These are phyloP conservation scores for Craterocephalus amniculus DNA, from an alignment of 2,797 vertebrate genomes.

Conservation along the genomic window DNA sequence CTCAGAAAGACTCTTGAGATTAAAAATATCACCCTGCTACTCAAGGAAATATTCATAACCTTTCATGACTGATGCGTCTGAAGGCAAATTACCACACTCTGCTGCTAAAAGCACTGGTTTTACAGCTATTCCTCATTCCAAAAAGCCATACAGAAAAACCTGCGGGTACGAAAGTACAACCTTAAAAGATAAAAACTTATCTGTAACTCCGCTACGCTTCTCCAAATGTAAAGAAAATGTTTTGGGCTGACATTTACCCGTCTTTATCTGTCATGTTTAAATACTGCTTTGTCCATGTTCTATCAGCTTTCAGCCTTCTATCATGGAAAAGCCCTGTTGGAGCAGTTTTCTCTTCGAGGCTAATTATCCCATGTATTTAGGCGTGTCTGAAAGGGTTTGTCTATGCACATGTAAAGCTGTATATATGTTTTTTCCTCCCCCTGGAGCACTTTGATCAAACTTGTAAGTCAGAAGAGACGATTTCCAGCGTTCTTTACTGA, in stretches of 20 bases:
- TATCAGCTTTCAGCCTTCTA: slow-evolving; percentile 16
- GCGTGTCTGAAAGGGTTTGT: slow-evolving; percentile 22
- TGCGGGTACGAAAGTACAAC: neutral
- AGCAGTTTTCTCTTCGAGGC: slow-evolving; percentile 15
- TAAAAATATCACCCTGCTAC: slow-evolving; percentile 1
- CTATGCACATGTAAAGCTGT: slow-evolving; percentile 28
- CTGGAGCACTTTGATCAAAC: slow-evolving; percentile 73
- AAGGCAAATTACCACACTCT: slow-evolving; percentile 41
- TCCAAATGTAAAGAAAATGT: slow-evolving; percentile 5
- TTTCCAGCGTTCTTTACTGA: slow-evolving; percentile 50
- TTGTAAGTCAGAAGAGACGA: slow-evolving; percentile 33
- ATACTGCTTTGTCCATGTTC: slow-evolving; percentile 28
- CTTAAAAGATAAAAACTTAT: slow-evolving; percentile 15
- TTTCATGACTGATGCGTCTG: slow-evolving; percentile 37
- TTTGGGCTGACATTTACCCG: slow-evolving; percentile 6
- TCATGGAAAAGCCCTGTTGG: slow-evolving; percentile 1
- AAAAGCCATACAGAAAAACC: slow-evolving; percentile 44
- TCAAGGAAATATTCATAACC: neutral
- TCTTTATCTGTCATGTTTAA: slow-evolving; percentile 6
- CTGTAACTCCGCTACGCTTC: too few relatives aligned
- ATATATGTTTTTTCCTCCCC: slow-evolving; percentile 51
- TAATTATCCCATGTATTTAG: slow-evolving; percentile 53
- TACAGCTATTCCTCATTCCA: slow-evolving; percentile 39
- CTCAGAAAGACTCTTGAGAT: neutral
- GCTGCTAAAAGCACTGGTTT: slow-evolving; percentile 50